These are phyloP conservation scores for Cyanistes caeruleus DNA, from an alignment of 2,113 vertebrate genomes.

Conservation along the genomic window DNA sequence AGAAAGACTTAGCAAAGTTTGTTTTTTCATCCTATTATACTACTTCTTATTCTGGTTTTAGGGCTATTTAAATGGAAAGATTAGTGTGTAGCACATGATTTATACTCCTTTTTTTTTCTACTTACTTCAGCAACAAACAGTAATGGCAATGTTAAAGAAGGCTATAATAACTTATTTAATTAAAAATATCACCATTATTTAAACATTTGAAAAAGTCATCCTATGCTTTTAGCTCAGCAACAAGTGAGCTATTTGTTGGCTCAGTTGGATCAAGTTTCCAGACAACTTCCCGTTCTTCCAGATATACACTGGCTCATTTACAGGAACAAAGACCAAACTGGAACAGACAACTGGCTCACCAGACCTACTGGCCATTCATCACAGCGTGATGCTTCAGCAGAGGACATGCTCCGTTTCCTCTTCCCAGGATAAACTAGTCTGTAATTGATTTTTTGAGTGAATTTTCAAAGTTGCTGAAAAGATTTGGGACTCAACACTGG, in stretches of 20 bases:
- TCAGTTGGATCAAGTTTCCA: constrained; percentile 29
- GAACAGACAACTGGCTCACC: not conserved
- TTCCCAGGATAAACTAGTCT: not conserved
- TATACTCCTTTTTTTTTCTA: not conserved
- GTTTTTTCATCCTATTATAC: not conserved
- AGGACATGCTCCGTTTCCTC: constrained; percentile 10
- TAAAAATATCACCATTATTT: not conserved
- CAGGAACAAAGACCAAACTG: not conserved
- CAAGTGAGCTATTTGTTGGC: constrained; percentile 16
- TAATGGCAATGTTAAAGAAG: not conserved
- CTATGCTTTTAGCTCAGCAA: not conserved
- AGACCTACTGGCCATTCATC: constrained; percentile 21
- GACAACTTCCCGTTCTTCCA: constrained; percentile 17
- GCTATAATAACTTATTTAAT: not conserved
- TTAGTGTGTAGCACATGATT: not conserved
- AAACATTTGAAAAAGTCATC: not conserved
- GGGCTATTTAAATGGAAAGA: not conserved
- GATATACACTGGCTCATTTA: constrained; percentile 28
- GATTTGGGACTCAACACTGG: not conserved
- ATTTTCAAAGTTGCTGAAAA: not conserved
- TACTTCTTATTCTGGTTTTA: not conserved
- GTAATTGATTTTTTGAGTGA: not conserved
- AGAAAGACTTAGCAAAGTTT: not conserved
- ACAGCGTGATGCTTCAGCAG: not conserved
- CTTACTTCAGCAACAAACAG: not conserved